A percentile compares a stretch with the other conserved stretches of the same genome.
Conservation (phyloP, 2,797 vertebrate genomes). For the Liasis olivaceus region DNA sequence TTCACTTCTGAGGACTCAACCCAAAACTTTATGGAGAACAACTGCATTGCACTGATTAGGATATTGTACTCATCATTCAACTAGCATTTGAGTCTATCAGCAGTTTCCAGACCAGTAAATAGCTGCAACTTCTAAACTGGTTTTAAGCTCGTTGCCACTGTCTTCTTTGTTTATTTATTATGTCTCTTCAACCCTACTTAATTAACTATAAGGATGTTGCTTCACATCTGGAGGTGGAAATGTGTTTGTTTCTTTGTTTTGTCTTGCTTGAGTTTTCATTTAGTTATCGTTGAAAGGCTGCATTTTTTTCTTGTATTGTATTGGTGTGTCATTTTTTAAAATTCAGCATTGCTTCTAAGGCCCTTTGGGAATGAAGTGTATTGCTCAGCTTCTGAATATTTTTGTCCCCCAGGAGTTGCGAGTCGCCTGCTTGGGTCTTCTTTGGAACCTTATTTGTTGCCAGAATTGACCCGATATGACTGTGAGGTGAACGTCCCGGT, state of each 20-base stretch:
- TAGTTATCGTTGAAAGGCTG: background rate
- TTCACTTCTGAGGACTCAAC: background rate
- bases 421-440: conserved; percentile 88
- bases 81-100: background rate
- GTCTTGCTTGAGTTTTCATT: background rate
- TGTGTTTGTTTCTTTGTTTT: background rate
- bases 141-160: background rate
- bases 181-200: background rate
- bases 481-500: conserved; percentile 97
- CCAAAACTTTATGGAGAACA: background rate
- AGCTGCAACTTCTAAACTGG: background rate
- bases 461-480: conserved; percentile 95
- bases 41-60: too few species aligned
- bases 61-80: background rate
- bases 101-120: background rate
- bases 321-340: background rate
- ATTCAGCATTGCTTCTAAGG: background rate
- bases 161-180: background rate
- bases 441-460: conserved; percentile 85
- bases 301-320: background rate
- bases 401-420: conserved; percentile 79
- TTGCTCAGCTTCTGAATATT: background rate
- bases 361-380: too few species aligned
- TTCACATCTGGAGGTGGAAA: background rate
- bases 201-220: background rate